Percentiles rank a stretch among this genome's conserved stretches.
These are phyloP conservation scores for Corvus hawaiiensis DNA, from an alignment of 2,113 vertebrate species.

Conservation along the genomic window DNA sequence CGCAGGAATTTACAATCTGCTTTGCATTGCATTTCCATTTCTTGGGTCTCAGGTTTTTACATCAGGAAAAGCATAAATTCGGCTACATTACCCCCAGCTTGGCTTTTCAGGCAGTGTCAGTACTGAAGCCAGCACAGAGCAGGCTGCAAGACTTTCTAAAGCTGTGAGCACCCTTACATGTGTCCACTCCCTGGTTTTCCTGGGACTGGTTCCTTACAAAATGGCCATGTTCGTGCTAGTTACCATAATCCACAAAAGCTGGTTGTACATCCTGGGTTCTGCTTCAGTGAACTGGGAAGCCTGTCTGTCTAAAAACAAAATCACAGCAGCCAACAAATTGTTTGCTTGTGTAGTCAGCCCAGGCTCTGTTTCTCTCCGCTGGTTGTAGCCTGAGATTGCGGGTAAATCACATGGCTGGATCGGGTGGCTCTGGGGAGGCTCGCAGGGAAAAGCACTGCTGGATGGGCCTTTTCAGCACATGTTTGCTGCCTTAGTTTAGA, in stretches of 20 bases:
- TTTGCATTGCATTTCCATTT: slow-evolving; percentile 4
- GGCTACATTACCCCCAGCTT: not conserved
- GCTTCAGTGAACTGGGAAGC: not conserved
- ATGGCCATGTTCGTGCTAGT: not conserved
- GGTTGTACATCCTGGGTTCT: not conserved
- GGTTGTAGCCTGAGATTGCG: not conserved
- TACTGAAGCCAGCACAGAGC: not conserved
- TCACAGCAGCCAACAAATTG: not conserved
- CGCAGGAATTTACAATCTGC: not conserved
- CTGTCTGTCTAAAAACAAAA: not conserved
- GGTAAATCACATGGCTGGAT: not conserved
- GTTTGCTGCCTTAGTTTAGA: not conserved
- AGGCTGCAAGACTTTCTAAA: not conserved
- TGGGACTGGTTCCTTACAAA: not conserved
- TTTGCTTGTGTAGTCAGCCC: not conserved
- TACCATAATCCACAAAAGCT: not conserved
- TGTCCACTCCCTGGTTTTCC: not conserved
- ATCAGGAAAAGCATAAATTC: not conserved
- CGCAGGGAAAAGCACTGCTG: not conserved
- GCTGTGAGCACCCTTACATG: not conserved
- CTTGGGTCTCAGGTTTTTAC: not conserved
- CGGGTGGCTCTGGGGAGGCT: not conserved
- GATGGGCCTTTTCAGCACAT: not conserved
- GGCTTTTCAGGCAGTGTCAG: not conserved
- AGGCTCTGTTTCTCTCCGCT: not conserved